Conservation (phyloP, 2,113 vertebrate genomes). For the Nibea albiflora region DNA sequence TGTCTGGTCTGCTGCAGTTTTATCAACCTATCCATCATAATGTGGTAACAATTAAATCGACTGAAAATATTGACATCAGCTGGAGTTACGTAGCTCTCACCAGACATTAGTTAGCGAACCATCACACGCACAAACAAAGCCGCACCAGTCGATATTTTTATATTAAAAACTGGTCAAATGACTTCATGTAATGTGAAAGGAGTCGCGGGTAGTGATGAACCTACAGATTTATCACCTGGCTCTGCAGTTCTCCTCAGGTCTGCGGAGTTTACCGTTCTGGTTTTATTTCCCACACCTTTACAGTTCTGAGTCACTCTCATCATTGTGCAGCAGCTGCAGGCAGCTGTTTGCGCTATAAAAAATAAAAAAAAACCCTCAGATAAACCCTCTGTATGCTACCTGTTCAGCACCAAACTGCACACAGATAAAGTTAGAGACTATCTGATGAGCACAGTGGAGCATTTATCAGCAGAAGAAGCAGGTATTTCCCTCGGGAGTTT, state of each 20-base stretch:
- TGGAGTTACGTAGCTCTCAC: slow-evolving; percentile 18
- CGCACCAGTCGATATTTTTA: slow-evolving; percentile 34
- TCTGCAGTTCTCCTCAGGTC: background rate
- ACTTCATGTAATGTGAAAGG: slow-evolving; percentile 11
- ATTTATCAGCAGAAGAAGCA: background rate
- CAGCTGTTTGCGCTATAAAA: no score
- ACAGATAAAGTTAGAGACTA: background rate
- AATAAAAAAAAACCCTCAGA: background rate
- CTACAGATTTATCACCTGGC: background rate
- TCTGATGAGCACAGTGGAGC: background rate
- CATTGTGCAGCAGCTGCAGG: background rate
- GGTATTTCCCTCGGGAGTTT: background rate
- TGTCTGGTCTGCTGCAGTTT: slow-evolving; percentile 25
- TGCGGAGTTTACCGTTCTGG: background rate
- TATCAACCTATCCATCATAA: slow-evolving; percentile 50
- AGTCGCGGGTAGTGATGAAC: slow-evolving; percentile 1
- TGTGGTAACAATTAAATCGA: slow-evolving; percentile 39
- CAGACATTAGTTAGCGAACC: slow-evolving; percentile 35
- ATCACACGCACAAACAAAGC: slow-evolving; percentile 21
- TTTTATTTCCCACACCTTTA: background rate
- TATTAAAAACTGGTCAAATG: slow-evolving; percentile 32
- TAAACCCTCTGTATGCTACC: background rate
- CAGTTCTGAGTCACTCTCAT: background rate
- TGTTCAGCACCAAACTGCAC: background rate
- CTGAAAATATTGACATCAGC: slow-evolving; percentile 32